Base-by-base conservation (phyloP, 2,113 vertebrate genomes). In the Rhinolophus ferrumequinum region DNA sequence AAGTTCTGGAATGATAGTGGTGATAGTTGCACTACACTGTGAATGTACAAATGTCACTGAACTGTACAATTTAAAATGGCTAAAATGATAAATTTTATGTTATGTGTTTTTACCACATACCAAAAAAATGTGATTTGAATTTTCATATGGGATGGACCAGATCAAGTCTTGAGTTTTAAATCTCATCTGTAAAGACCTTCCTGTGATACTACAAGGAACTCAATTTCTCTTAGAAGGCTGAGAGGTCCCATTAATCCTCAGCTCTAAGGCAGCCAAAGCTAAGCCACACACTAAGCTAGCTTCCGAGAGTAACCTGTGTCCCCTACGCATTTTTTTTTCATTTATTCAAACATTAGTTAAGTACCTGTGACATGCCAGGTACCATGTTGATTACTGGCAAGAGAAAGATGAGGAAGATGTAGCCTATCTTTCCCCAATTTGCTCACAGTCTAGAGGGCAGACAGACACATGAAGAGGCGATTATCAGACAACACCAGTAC, bases 121-220 rank as follows among this genome's bases (percentile, higher is more conserved):
- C 24, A 4, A 52, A 41, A 77, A 90, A 72, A 47, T 21, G 26
- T 35, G 58, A 28, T 70, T 28, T 93, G 58, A 91, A 75, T 73
- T 80, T 76, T 73, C 47, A 77, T 4, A 33, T 1, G 2, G 35
- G 8, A 72, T 44, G 12, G 12, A 79, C 15, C 8, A 87, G 62
- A 72, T 16, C 67, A 70, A 62, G 22, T 21, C 52, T n/a, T 64
- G n/a, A 80, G 76, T 76, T 93, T 88, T 75, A 62, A 62, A 54
- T 79, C 73, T 91, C 58, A 64, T 50, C 62, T 58, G 80, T 22
- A 64, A 95, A 93, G 67, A 88, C n/a, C 7, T 80, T 89, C 50
- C 8, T 47, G 58, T 15, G 30, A 18, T 9, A 87, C 69, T 52
- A 33, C 33, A 72, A 64, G 52, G 72, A 76, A 86, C 50, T 54